These are phyloP conservation scores for Cephus rjabovi DNA, from an alignment of 2,888 invertebrate species.

Conservation along the genomic window DNA sequence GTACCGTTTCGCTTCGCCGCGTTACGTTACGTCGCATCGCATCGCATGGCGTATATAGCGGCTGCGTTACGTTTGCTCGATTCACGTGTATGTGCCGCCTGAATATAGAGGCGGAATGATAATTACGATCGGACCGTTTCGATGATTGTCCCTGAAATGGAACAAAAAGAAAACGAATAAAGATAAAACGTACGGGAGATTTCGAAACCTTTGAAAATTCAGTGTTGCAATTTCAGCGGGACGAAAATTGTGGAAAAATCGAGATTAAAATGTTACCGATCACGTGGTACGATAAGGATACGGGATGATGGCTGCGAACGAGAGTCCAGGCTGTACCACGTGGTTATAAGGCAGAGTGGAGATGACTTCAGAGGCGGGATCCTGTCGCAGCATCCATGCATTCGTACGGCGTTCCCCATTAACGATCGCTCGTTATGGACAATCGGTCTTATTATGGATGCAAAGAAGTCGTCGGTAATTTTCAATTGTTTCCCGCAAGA, in stretches of 20 bases:
- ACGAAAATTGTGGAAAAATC: neutral
- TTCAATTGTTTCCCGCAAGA: slow-evolving; percentile 41
- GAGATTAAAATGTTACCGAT: neutral
- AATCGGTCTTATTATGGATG: slow-evolving; percentile 44
- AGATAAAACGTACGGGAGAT: neutral
- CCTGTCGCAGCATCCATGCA: neutral
- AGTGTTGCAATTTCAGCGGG: neutral
- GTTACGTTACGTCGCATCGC: slow-evolving; percentile 60
- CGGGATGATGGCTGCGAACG: neutral
- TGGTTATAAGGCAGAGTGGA: neutral
- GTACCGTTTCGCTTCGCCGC: slow-evolving; percentile 61
- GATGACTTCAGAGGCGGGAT: neutral
- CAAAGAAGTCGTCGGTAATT: slow-evolving; percentile 40
- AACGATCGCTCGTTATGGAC: slow-evolving; percentile 45
- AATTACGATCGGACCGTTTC: slow-evolving; percentile 47
- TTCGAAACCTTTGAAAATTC: neutral
- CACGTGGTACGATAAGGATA: neutral
- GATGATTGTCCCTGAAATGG: slow-evolving; percentile 32
- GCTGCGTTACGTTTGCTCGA: slow-evolving; percentile 18
- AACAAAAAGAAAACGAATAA: neutral
- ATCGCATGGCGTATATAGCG: slow-evolving; percentile 26
- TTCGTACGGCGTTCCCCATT: slow-evolving; percentile 23
- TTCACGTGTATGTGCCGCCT: slow-evolving; percentile 3
- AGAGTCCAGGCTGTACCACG: neutral
- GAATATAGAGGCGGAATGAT: slow-evolving; percentile 44